Conservation (phyloP, 2,113 vertebrate genomes). For the Progne subis region DNA sequence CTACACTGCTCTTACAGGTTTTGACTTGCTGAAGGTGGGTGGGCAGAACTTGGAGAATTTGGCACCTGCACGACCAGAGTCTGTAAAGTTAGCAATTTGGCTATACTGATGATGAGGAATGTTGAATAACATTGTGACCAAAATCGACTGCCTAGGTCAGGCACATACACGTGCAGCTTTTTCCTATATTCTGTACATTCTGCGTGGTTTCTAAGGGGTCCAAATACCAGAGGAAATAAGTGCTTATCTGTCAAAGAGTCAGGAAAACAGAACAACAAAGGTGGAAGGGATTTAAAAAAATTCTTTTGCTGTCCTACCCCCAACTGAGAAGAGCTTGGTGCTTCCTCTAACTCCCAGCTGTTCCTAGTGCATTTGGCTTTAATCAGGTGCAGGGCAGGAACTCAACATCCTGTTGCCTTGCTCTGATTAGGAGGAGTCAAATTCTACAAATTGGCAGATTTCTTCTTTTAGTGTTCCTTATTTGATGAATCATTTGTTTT, state of each 20-base stretch:
- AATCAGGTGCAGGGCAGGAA: slow-evolving; percentile 92
- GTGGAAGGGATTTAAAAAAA: slow-evolving; percentile 57
- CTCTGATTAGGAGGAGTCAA: slow-evolving; percentile 91
- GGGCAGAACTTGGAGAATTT: slow-evolving; percentile 40
- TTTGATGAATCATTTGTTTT: slow-evolving; percentile 88
- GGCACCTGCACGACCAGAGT: slow-evolving; percentile 17
- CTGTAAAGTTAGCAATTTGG: slow-evolving; percentile 27
- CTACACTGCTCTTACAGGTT: background rate
- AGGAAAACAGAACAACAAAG: slow-evolving; percentile 76
- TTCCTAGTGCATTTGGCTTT: slow-evolving; percentile 85
- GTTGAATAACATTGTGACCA: background rate
- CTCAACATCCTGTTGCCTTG: slow-evolving; percentile 88
- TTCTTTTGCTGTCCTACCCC: slow-evolving; percentile 73
- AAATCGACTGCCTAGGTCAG: slow-evolving; percentile 26
- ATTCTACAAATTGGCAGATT: slow-evolving; percentile 87
- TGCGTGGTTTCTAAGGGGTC: slow-evolving; percentile 39
- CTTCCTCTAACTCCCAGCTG: slow-evolving; percentile 79
- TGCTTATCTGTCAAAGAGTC: slow-evolving; percentile 75
- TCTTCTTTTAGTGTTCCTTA: slow-evolving; percentile 78
- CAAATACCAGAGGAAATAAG: slow-evolving; percentile 64
- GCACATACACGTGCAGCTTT: background rate
- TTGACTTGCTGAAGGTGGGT: slow-evolving; percentile 42
- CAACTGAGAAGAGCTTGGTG: slow-evolving; percentile 74
- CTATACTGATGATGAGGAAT: slow-evolving; percentile 7
- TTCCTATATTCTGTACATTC: slow-evolving; percentile 38